Percentiles rank a stretch among this genome's conserved stretches.
phyloP scores from a whole-genome alignment of 2,888 invertebrate genomes.

The Dicroscelio sp. region DNA sequence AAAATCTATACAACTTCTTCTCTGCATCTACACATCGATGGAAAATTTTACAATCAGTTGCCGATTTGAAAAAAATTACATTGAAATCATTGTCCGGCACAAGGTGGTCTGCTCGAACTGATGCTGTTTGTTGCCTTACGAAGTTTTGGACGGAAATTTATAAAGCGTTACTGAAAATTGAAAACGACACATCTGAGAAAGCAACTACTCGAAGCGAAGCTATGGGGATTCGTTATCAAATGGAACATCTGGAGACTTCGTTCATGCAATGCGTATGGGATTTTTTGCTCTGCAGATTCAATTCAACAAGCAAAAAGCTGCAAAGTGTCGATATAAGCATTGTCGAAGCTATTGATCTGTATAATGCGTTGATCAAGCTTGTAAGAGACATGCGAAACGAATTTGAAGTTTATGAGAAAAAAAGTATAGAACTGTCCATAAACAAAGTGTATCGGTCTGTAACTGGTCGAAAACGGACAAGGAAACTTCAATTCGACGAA shows the following conservation, averaged over 20 bases:
- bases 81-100: not conserved
- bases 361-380: slow-evolving; percentile 7
- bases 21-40: not conserved
- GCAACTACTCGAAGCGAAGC: slow-evolving; percentile 22
- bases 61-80: not conserved
- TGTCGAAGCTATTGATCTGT: slow-evolving; percentile 13
- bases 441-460: not conserved
- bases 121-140: not conserved
- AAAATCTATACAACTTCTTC: slow-evolving; percentile 5
- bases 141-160: slow-evolving; percentile 39
- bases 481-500: slow-evolving; percentile 32
- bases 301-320: slow-evolving; percentile 41
- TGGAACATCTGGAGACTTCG: slow-evolving; percentile 33
- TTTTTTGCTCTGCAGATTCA: slow-evolving; percentile 14
- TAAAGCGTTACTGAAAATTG: slow-evolving; percentile 9
- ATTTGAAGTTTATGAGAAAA: slow-evolving; percentile 26
- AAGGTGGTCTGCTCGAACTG: slow-evolving; percentile 31
- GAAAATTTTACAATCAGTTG: not conserved
- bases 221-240: slow-evolving; percentile 11
- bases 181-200: slow-evolving; percentile 25
- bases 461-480: slow-evolving; percentile 31
- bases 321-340: slow-evolving; percentile 44
- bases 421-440: slow-evolving; percentile 3
- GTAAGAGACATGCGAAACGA: slow-evolving; percentile 24
- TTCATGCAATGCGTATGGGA: slow-evolving; percentile 40